Conservation (phyloP, 2,113 vertebrate genomes). For the Ammodytes marinus region DNA sequence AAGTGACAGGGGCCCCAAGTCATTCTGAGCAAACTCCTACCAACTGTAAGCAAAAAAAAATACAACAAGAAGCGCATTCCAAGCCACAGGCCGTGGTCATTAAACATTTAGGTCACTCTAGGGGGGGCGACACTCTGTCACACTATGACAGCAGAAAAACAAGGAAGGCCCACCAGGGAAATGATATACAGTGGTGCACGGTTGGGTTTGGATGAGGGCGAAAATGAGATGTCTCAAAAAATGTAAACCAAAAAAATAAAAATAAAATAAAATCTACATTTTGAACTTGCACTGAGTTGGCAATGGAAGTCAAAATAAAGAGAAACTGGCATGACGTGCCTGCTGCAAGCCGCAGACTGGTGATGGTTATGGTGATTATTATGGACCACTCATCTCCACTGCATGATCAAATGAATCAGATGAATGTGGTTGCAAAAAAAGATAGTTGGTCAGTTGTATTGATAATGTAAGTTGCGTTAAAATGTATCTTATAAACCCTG, state of each 20-base stretch:
- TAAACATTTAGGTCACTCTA: constrained; percentile 73
- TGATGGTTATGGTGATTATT: background rate
- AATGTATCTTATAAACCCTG: too few species aligned
- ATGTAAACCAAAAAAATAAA: background rate
- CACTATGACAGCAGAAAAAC: constrained; percentile 44
- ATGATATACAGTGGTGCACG: constrained; percentile 48
- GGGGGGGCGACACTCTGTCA: constrained; percentile 54
- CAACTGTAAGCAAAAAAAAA: constrained; percentile 76
- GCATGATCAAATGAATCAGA: constrained; percentile 1
- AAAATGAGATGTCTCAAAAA: constrained; percentile 24
- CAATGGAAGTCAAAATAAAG: background rate
- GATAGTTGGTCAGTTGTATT: background rate
- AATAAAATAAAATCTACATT: background rate
- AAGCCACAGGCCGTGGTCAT: constrained; percentile 59
- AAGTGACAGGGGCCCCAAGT: constrained; percentile 74
- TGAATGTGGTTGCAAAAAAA: background rate
- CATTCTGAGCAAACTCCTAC: constrained; percentile 71
- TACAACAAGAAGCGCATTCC: constrained; percentile 43
- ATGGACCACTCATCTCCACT: background rate
- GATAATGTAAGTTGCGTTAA: background rate
- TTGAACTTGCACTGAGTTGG: background rate
- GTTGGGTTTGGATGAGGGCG: background rate
- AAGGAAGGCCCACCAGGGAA: constrained; percentile 28
- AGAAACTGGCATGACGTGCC: background rate
- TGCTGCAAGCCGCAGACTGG: background rate